Base-by-base conservation (phyloP, 2,888 invertebrate species). In the Idaea biselata region DNA sequence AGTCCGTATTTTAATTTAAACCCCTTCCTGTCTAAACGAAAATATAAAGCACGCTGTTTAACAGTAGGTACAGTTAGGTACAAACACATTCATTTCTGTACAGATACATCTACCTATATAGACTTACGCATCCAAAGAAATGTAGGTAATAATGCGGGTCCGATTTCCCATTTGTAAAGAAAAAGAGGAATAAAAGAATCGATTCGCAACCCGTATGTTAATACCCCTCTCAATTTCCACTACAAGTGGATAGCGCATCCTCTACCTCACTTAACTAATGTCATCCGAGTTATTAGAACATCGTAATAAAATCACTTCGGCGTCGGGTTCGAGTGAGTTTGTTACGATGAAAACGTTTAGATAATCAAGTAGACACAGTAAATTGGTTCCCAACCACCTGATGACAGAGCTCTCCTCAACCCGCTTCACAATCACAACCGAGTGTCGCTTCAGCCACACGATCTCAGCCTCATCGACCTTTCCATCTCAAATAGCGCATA, bases 141-240 rank as follows among this genome's bases (percentile, higher is more conserved):
- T 62, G 60, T 64, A 61, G 64, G 68, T 82, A 80, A 79, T 83
- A 83, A 84, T 80, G 80, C 77, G 75, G 78, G 78, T 76, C 77
- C 80, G 77, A 79, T 83, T 82, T 79, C 81, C 79, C 80, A 83
- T 84, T 81, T 83, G 79, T 80, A 79, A 83, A 80, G 80, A 77
- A 79, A 82, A 82, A 76, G 74, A 74, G 75, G 74, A 73, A 55
- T 44, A 81, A 81, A 81, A 76, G 76, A 77, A 75, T 70, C 72
- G 74, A 74, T 76, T 72, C 71, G 74, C 74, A 72, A 73, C 70
- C 76, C 76, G 69, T 70, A 75, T 77, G 80, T 78, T 83, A 44
- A 83, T 81, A 80, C 78, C 71, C 74, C 76, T 69, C 73, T 65
- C 63, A 70, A 67, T 73, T 71, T 67, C 71, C 67, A 69, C 63